phyloP scores from a whole-genome alignment of 2,888 invertebrate genomes.

The Lasioglossum villosulum region DNA sequence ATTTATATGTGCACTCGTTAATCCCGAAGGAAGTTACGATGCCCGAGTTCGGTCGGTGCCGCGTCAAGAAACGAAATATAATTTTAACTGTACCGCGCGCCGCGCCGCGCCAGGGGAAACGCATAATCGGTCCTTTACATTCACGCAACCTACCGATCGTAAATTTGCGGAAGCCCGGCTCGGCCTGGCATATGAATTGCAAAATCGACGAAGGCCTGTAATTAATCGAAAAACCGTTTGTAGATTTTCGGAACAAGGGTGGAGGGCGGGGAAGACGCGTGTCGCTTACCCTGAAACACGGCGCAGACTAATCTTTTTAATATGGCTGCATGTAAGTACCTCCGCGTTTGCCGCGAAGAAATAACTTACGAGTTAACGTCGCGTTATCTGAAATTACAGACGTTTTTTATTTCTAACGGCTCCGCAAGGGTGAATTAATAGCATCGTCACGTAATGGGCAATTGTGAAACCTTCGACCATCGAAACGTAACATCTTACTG shows the following conservation, averaged over 20 bases:
- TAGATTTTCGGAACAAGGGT: not conserved
- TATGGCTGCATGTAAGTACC: not conserved
- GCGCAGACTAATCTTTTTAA: not conserved
- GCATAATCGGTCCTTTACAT: conserved; percentile 7
- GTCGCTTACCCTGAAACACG: not conserved
- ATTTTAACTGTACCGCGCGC: not conserved
- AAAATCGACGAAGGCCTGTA: not conserved
- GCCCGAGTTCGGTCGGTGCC: conserved; percentile 5
- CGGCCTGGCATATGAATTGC: not conserved
- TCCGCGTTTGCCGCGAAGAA: not conserved
- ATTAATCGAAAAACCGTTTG: not conserved
- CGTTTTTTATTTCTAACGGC: not conserved
- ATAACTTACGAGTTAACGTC: not conserved
- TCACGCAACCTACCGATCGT: not conserved
- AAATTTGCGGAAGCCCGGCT: not conserved
- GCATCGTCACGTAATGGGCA: not conserved
- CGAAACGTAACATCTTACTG: not conserved
- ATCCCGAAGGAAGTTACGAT: conserved; percentile 14
- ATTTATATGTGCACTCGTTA: conserved; percentile 6
- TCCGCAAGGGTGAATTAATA: not conserved
- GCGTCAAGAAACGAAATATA: conserved; percentile 1
- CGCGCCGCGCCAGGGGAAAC: not conserved
- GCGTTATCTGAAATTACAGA: not conserved
- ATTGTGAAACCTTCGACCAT: not conserved
- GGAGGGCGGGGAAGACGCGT: too few species aligned